Base-by-base conservation (phyloP, 2,797 vertebrate species). In the Tapera naevia region DNA sequence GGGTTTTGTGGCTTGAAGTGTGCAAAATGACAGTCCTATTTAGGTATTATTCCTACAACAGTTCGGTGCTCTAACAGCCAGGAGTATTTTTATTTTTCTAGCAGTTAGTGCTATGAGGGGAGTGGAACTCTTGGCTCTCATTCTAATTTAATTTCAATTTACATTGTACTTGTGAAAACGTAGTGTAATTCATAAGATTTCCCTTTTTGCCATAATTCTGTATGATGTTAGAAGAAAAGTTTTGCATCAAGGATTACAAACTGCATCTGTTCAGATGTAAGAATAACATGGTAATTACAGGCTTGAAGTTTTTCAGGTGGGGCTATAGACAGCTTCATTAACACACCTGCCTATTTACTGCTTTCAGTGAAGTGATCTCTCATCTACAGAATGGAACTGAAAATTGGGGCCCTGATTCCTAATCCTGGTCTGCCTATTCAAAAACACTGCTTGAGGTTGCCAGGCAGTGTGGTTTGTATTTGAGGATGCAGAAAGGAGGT, bases 141-240 rank as follows among this genome's bases (percentile, higher is more conserved):
- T 56, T 66, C 48, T 27, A 6, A 22, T 41, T 83, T 84, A 7
- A 25, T 51, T 80, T 65, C 0, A 1, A 19, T 71, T 78, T 46
- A n/a, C 21, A 3, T 35, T 2, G 0, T 62, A 11, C 62, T 64
- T 32, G 9, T 74, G 67, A 51, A 83, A 86, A 88, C 0, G 0
- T 60, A 25, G 11, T 41, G 4, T 56, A 48, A 45, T 71, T 33
- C 37, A 14, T 23, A 7, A 67, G 37, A 51, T 37, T 56, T 82
- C 10, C 28, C 64, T n/a, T 69, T 69, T 82, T 35, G 11, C n/a
- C 1, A 0, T 35, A 58, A n/a, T 2, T 71, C n/a, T 58, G 5
- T 62, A 24, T 56, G 54, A 69, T 65, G 17, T 6, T 75, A 28
- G n/a, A 60, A 61, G 58, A 50, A 88, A 24, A 22, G 27, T 32